Percentiles rank a stretch among this genome's conserved stretches.
Evolutionary conservation across 1,140 invertebrate genomes (phyloP).

Genomic region (Heliconius hewitsoni): DNA sequence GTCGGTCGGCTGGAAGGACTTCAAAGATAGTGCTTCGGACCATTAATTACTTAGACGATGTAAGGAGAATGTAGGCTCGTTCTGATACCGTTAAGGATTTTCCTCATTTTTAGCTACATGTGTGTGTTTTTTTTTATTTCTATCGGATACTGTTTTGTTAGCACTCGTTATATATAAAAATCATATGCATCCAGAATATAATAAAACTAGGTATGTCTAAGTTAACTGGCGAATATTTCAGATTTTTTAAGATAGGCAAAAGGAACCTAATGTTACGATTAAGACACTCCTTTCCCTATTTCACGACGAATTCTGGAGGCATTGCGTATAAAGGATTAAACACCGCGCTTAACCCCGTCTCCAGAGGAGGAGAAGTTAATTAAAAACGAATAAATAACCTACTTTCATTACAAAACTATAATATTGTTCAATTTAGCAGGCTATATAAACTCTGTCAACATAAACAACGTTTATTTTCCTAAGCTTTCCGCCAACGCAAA

Average conservation of each 20-base stretch:
- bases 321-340: no score
- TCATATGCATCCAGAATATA: no score
- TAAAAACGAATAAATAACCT: background rate
- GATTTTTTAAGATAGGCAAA: no score
- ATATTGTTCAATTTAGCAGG: conserved; percentile 30
- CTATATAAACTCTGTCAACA: conserved; percentile 34
- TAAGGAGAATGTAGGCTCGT: conserved; percentile 1
- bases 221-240: no score
- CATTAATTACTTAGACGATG: conserved; percentile 32
- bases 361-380: background rate
- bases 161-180: no score
- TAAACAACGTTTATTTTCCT: conserved; percentile 41
- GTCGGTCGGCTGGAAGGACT: conserved; percentile 20
- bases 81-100: conserved; percentile 1
- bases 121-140: background rate
- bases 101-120: background rate
- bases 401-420: background rate
- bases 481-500: conserved; percentile 42
- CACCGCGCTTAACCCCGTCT: no score
- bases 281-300: no score
- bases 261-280: no score
- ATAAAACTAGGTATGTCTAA: no score
- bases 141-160: background rate
- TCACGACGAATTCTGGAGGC: no score
- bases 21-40: conserved; percentile 28